These are phyloP conservation scores for Drosophila albomicans DNA, from an alignment of 1,140 invertebrate genomes.

Conservation along the genomic window DNA sequence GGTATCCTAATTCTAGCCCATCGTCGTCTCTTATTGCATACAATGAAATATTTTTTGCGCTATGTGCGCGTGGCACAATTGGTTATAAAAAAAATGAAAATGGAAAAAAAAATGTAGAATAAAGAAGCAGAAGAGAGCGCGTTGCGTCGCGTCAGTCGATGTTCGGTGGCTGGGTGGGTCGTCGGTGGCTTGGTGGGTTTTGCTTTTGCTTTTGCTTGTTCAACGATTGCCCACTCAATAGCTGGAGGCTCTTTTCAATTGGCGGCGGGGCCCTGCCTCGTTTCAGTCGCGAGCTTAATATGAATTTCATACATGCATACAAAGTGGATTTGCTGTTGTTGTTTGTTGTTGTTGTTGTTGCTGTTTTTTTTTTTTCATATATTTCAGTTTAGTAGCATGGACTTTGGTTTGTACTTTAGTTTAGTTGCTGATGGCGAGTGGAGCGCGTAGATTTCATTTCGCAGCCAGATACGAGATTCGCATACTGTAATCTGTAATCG, in stretches of 20 bases:
- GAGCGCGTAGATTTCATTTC: constrained; percentile 71
- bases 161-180: constrained; percentile 41
- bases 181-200: constrained; percentile 35
- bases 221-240: constrained; percentile 49
- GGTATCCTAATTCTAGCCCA: constrained; percentile 10
- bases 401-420: constrained; percentile 79
- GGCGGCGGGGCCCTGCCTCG: constrained; percentile 30
- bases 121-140: constrained; percentile 16
- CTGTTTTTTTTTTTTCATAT: constrained; percentile 33
- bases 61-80: constrained; percentile 52
- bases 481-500: constrained; percentile 3
- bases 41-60: constrained; percentile 53
- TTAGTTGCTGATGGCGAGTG: constrained; percentile 77
- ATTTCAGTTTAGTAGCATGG: constrained; percentile 79
- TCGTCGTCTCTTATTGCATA: constrained; percentile 14
- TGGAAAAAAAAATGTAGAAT: constrained; percentile 9
- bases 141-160: constrained; percentile 21
- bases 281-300: constrained; percentile 62
- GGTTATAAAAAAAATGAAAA: constrained; percentile 42
- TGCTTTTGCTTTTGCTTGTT: constrained; percentile 31
- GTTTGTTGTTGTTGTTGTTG: constrained; percentile 25
- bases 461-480: constrained; percentile 11
- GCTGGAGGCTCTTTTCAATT: constrained; percentile 53
- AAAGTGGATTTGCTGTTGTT: constrained; percentile 66
- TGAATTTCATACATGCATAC: constrained; percentile 79